Base-by-base conservation (phyloP, 2,888 invertebrate genomes). In the Bugula neritina region DNA sequence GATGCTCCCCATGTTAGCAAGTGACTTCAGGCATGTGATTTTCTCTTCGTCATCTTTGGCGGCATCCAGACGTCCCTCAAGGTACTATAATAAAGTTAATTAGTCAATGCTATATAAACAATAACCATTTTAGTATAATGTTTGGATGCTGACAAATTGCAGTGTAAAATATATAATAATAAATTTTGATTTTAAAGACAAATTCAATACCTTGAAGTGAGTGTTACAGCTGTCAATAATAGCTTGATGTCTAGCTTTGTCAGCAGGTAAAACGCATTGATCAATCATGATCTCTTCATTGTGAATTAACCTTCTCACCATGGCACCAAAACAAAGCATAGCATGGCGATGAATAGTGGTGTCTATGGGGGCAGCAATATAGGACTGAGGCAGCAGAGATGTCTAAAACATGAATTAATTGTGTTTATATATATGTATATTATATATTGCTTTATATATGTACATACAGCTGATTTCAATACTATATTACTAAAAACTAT, bases 1-100 rank as follows among this genome's bases (percentile, higher is more conserved):
- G 77, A 21, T 76, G 75, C 57, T 79, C 76, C 54, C 83, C 84
- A 35, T 77, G 75, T 83, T 84, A 25, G 83, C 83, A 29, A 82
- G 76, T 21, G 81, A 80, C 72, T 80, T 78, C 71, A 85, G 70
- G 43, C 76, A 77, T 27, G 78, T 73, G 1, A 79, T 74, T 69
- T 76, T 75, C 35, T 76, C 74, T n/a, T 78, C 76, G 10, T 74
- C 74, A 52, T 70, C 69, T 1, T 63, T 17, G 21, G 73, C 34
- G 2, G 54, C 31, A 25, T 23, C 29, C 34, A 69, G 43, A 52
- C 79, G 76, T 5, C 79, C 74, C 1, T 75, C 63, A 13, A 63
- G 5, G n/a, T 63, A 63, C 63, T 63, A 34, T 3, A 29, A 29
- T 25, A 55, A n/a, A 55, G n/a, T 23, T 55, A 52, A 13, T 21